Evolutionary conservation across 2,797 vertebrate species (phyloP).

Genomic region (Tokudaia tokunoshimensis): DNA sequence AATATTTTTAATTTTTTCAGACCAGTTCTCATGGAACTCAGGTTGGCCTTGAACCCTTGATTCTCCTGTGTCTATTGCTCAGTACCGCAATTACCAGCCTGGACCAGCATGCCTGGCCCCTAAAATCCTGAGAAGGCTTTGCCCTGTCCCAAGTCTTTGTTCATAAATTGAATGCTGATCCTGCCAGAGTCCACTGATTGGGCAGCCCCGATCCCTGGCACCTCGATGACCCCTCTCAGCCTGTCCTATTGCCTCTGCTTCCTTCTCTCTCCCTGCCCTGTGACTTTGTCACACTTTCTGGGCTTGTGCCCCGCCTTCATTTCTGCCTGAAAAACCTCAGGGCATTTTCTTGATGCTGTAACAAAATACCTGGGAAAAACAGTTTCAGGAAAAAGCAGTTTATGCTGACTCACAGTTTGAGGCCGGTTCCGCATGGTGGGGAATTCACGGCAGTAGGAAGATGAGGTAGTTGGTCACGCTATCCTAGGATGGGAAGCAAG

Average conservation of each 20-base stretch:
- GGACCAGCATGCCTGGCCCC: background rate
- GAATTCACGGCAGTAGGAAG: background rate
- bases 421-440: too few relatives aligned
- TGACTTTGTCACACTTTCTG: background rate
- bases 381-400: background rate
- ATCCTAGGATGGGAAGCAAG: background rate
- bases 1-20: background rate
- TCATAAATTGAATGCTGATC: background rate
- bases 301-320: background rate
- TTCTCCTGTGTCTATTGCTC: background rate
- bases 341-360: background rate
- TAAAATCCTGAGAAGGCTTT: background rate
- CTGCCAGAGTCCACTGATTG: background rate
- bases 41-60: background rate
- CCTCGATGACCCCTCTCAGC: background rate
- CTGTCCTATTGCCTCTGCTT: background rate
- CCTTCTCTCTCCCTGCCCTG: background rate
- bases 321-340: background rate
- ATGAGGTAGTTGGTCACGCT: background rate
- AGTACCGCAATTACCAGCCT: background rate
- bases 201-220: background rate
- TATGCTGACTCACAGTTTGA: background rate
- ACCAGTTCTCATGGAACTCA: background rate
- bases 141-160: background rate
- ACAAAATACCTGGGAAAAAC: background rate